Percentiles rank a stretch among this genome's conserved stretches.
These are phyloP conservation scores for Folsomia candida DNA, from an alignment of 2,888 invertebrate genomes.

Conservation along the genomic window DNA sequence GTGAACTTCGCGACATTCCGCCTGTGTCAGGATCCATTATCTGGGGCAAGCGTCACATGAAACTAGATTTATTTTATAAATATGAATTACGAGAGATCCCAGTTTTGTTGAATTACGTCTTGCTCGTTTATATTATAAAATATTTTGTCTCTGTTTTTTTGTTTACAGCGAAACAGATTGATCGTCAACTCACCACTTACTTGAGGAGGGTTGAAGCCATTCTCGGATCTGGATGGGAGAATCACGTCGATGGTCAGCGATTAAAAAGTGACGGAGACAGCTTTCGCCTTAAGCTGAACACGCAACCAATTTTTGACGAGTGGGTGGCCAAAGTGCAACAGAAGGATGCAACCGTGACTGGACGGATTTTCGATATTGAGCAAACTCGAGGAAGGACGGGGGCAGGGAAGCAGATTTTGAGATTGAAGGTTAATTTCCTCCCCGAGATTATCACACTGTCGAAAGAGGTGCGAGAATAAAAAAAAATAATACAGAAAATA, in stretches of 20 bases:
- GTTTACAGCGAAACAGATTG: constrained; percentile 97
- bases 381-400: constrained; percentile 57
- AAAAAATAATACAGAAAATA: not conserved
- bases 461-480: constrained; percentile 71
- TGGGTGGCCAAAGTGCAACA: constrained; percentile 95
- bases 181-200: constrained; percentile 93
- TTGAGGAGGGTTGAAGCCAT: constrained; percentile 97
- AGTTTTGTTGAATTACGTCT: no score
- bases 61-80: no score
- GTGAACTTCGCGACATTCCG: constrained; percentile 88
- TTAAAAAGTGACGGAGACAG: constrained; percentile 96
- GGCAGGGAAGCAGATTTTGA: constrained; percentile 57
- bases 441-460: constrained; percentile 97
- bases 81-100: no score
- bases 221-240: constrained; percentile 84
- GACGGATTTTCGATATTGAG: constrained; percentile 91
- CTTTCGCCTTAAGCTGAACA: constrained; percentile 92
- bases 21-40: constrained; percentile 97
- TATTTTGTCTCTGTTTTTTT: no score
- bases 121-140: no score
- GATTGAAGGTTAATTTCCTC: constrained; percentile 86
- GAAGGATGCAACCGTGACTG: constrained; percentile 88
- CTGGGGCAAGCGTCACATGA: no score
- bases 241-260: constrained; percentile 94
- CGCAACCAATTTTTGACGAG: constrained; percentile 95